These are phyloP conservation scores for Oreochromis niloticus DNA, from an alignment of 2,113 vertebrate genomes.

Conservation along the genomic window DNA sequence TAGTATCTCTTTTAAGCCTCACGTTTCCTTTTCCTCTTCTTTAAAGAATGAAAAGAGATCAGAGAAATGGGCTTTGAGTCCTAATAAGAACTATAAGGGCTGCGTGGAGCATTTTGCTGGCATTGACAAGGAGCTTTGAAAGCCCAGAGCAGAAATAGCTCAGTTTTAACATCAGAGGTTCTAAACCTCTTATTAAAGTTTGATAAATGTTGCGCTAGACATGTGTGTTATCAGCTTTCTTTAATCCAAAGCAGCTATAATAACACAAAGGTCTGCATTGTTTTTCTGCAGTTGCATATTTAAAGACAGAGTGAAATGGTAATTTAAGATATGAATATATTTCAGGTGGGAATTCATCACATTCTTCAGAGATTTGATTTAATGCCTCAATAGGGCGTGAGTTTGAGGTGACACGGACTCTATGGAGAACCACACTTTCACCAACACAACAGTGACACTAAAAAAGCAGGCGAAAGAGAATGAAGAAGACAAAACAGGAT, in stretches of 20 bases:
- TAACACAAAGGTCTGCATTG: neutral
- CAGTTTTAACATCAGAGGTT: constrained; percentile 15
- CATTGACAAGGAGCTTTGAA: constrained; percentile 28
- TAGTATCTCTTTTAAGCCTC: neutral
- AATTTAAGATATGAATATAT: neutral
- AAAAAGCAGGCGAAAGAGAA: neutral
- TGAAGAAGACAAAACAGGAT: neutral
- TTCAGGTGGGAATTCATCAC: neutral
- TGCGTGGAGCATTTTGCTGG: neutral
- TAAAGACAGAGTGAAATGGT: neutral
- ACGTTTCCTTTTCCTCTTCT: neutral
- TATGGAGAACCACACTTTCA: neutral
- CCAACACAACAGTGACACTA: neutral
- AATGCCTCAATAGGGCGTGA: neutral
- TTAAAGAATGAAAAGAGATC: constrained; percentile 26
- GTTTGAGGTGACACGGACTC: neutral
- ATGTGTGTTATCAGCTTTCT: neutral
- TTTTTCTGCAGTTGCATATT: neutral
- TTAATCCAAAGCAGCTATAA: neutral
- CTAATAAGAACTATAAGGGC: constrained; percentile 22
- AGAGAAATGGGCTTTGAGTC: constrained; percentile 26
- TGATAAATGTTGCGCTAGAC: constrained; percentile 13
- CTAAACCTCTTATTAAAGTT: constrained; percentile 22
- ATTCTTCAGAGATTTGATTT: neutral
- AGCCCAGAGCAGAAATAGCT: constrained; percentile 24